Percentiles rank a stretch among this genome's conserved stretches.
phyloP scores from a whole-genome alignment of 1,140 invertebrate species.

The Orussus abietinus region DNA sequence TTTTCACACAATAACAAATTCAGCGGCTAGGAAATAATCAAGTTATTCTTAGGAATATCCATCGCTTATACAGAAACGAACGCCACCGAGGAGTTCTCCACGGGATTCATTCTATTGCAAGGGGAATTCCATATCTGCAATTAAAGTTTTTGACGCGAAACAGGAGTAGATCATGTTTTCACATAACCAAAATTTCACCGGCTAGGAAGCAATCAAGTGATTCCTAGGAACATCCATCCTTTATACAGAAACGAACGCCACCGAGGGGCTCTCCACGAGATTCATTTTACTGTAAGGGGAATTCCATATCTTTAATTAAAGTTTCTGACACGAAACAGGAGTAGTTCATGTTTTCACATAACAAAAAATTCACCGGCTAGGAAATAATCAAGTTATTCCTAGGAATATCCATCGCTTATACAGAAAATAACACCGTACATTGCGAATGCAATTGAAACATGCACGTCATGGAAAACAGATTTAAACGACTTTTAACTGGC shows the following conservation, averaged over 20 bases:
- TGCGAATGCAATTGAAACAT: constrained; percentile 2
- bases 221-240: not conserved
- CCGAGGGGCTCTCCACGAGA: constrained; percentile 47
- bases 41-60: constrained; percentile 2
- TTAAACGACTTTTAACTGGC: not conserved
- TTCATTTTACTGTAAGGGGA: constrained; percentile 59
- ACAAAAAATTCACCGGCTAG: not conserved
- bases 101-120: constrained; percentile 59
- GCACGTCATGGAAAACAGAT: not conserved
- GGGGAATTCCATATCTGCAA: too few species aligned
- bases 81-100: constrained; percentile 49
- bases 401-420: not conserved
- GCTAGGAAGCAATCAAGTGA: not conserved
- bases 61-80: constrained; percentile 25
- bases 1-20: constrained; percentile 4
- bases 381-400: not conserved
- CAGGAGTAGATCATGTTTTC: constrained; percentile 11
- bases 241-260: constrained; percentile 37
- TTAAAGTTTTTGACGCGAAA: too few species aligned
- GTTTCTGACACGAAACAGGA: constrained; percentile 23
- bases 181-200: not conserved
- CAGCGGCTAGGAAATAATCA: not conserved
- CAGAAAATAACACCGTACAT: not conserved
- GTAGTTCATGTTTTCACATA: constrained; percentile 2
- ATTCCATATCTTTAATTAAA: too few species aligned